These are phyloP conservation scores for Eptesicus fuscus DNA, from an alignment of 2,113 vertebrate genomes.

Conservation along the genomic window DNA sequence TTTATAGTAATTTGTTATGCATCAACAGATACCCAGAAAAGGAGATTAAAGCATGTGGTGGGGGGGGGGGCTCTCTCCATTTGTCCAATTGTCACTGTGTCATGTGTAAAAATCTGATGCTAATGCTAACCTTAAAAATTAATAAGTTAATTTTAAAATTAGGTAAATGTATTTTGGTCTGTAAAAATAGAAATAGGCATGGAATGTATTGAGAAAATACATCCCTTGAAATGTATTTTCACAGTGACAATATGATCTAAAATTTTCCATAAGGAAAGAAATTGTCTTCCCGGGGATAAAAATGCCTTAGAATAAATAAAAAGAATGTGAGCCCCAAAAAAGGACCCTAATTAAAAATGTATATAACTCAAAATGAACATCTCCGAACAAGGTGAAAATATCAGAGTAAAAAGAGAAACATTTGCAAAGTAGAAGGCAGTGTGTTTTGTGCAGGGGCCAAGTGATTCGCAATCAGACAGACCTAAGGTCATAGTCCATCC, in stretches of 20 bases:
- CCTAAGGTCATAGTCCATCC: slow-evolving; percentile 22
- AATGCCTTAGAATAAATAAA: neutral
- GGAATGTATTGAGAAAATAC: no score
- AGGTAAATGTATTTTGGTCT: neutral
- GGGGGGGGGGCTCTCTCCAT: neutral
- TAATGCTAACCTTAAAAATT: neutral
- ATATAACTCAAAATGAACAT: slow-evolving; percentile 12
- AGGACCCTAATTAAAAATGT: neutral
- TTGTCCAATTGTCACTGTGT: neutral
- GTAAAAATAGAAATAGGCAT: no score
- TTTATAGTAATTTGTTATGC: slow-evolving; percentile 27
- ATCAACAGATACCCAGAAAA: neutral
- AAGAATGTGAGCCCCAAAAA: neutral
- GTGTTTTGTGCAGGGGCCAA: neutral
- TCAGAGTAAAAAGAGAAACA: neutral
- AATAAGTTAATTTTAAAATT: neutral
- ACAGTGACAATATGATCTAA: neutral
- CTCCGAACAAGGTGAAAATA: neutral
- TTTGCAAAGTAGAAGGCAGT: neutral
- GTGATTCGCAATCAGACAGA: neutral
- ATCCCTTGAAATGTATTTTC: neutral
- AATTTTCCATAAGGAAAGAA: neutral
- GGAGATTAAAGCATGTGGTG: neutral
- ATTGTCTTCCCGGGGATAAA: neutral
- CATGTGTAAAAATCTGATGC: neutral